phyloP scores from a whole-genome alignment of 1,140 invertebrate genomes.

The Camponotus vicinus region DNA sequence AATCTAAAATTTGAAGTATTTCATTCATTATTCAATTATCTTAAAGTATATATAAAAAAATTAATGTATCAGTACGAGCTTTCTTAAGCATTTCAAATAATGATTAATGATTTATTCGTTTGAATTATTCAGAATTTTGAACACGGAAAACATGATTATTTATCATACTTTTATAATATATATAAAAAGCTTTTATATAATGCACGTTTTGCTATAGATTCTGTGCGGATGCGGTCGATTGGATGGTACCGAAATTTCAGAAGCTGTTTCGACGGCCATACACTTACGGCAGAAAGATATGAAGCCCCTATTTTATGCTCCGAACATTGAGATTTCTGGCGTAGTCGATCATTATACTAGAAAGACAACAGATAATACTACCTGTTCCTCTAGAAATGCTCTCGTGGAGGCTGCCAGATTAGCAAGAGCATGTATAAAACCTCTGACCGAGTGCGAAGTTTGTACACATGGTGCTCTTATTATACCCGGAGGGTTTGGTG shows the following conservation, averaged over 20 bases:
- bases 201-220: slow-evolving; percentile 79
- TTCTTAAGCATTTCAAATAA: background rate
- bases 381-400: slow-evolving; percentile 85
- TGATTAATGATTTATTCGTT: too few species aligned
- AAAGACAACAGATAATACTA: slow-evolving; percentile 63
- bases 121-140: background rate
- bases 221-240: slow-evolving; percentile 88
- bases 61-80: background rate
- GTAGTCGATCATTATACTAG: slow-evolving; percentile 87
- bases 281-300: slow-evolving; percentile 86
- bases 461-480: slow-evolving; percentile 86
- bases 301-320: slow-evolving; percentile 87
- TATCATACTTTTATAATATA: background rate
- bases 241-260: slow-evolving; percentile 89
- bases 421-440: slow-evolving; percentile 86
- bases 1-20: background rate
- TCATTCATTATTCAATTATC: background rate
- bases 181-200: background rate
- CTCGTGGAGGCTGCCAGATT: slow-evolving; percentile 88
- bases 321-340: slow-evolving; percentile 86
- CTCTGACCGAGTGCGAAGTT: slow-evolving; percentile 84
- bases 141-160: background rate
- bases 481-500: slow-evolving; percentile 89
- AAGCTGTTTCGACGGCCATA: slow-evolving; percentile 87
- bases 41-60: background rate